Conservation (phyloP, 2,888 invertebrate genomes). For the Megaustenia siamemsis region DNA sequence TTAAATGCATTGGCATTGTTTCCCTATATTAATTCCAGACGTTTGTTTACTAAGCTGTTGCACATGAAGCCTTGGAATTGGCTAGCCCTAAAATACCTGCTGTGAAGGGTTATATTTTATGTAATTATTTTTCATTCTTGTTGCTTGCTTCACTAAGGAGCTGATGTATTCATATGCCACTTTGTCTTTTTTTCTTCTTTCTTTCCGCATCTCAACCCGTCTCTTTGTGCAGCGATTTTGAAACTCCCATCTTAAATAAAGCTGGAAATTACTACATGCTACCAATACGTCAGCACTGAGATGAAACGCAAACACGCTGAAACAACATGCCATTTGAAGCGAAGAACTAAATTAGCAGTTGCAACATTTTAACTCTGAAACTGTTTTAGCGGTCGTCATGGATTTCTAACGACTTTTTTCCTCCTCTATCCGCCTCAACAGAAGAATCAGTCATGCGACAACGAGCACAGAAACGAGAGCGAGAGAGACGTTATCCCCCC, state of each 20-base stretch:
- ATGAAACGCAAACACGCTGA: constrained; percentile 11
- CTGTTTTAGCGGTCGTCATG: too few species aligned
- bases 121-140: too few species aligned
- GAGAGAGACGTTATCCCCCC: constrained; percentile 27
- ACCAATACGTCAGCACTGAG: background rate
- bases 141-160: too few species aligned
- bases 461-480: background rate
- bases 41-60: too few species aligned
- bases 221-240: background rate
- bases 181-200: background rate
- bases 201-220: background rate
- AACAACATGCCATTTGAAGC: constrained; percentile 32
- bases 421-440: background rate
- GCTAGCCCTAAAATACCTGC: too few species aligned
- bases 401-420: constrained; percentile 37
- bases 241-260: background rate
- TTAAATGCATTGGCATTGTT: too few species aligned
- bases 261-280: background rate
- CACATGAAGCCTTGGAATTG: too few species aligned
- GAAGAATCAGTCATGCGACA: constrained; percentile 41
- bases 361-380: constrained; percentile 9
- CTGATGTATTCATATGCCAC: too few species aligned
- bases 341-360: constrained; percentile 12
- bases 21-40: too few species aligned
- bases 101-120: too few species aligned